Evolutionary conservation across 2,888 invertebrate species (phyloP), one percentile per base, ranked within the genome.

Genomic region (Gerosis bhagava): DNA sequence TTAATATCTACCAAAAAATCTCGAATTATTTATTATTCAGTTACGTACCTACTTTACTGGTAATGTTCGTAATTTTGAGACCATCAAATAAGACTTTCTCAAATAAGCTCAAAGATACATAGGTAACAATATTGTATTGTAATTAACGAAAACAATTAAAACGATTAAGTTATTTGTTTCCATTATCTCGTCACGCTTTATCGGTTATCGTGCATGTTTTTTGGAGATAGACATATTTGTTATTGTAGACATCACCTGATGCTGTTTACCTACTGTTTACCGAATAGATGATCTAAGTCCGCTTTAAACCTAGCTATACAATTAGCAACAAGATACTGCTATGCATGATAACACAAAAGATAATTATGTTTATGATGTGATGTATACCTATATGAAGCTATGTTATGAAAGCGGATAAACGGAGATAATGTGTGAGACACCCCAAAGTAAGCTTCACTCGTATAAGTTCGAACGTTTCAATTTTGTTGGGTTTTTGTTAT

Each of bases 401-500:
- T 44, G 7, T 26, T 22, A 19, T 25, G 25, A 22, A 29, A 29
- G 21, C 15, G 6, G 41, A 41, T 36, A 28, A 36, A 29, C 36
- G 12, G 24, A 37, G 29, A 29, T 6, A 31, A 24, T 35, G 2
- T 24, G n/a, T 17, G 37, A 37, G 29, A 37, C n/a, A 24, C 21
- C 16, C 10, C 15, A 11, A 36, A 28, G 22, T 21, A 16, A n/a
- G 44, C 15, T 11, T 35, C 11, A n/a, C 13, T 29, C 57, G 58
- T 56, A 51, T 54, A 60, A 57, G 59, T 50, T 50, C 57, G 58
- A 59, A 57, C 61, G 52, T 57, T 67, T 62, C 56, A 61, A 67
- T 67, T 72, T 56, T 65, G 73, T 60, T 64, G 65, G 72, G 73
- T 77, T 36, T 75, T 79, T 83, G 78, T 83, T 84, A 75, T 81